phyloP scores from a whole-genome alignment of 2,888 invertebrate species.

The Liopterus haemorrhoidalis region DNA sequence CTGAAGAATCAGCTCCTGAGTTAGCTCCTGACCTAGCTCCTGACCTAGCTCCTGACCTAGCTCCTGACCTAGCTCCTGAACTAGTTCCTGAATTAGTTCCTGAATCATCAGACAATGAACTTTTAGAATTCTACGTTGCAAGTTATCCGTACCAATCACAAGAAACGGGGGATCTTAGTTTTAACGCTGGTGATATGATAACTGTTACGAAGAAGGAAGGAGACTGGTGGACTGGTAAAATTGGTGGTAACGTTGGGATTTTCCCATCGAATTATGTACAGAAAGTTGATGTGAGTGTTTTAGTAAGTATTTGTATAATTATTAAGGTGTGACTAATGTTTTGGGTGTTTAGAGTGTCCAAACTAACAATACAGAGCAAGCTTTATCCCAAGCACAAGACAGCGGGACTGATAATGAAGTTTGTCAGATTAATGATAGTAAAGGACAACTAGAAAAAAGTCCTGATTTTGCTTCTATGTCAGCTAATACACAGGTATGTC shows the following conservation, averaged over 20 bases:
- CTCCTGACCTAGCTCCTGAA: slow-evolving; percentile 32
- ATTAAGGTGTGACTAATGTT: slow-evolving; percentile 20
- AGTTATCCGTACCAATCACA: slow-evolving; percentile 84
- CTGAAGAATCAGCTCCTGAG: slow-evolving; percentile 19
- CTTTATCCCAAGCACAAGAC: slow-evolving; percentile 25
- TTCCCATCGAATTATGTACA: slow-evolving; percentile 98
- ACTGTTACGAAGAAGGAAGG: slow-evolving; percentile 84
- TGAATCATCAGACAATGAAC: slow-evolving; percentile 40
- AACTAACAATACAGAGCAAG: slow-evolving; percentile 22
- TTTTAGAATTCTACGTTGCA: slow-evolving; percentile 80
- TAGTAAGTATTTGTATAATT: slow-evolving; percentile 16
- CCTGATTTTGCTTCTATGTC: slow-evolving; percentile 48
- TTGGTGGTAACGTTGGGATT: slow-evolving; percentile 75
- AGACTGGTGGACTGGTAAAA: slow-evolving; percentile 97
- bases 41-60: slow-evolving; percentile 31
- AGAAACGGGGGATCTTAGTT: slow-evolving; percentile 86
- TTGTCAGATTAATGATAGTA: slow-evolving; percentile 47
- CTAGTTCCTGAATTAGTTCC: slow-evolving; percentile 33
- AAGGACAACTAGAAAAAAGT: slow-evolving; percentile 45
- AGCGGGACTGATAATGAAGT: slow-evolving; percentile 41
- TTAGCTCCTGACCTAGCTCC: no score
- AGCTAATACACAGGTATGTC: slow-evolving; percentile 41
- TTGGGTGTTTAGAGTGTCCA: slow-evolving; percentile 16
- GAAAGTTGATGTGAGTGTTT: slow-evolving; percentile 49
- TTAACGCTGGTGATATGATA: slow-evolving; percentile 81